Conservation (phyloP, 2,113 vertebrate species). For the Acrocephalus kingi region DNA sequence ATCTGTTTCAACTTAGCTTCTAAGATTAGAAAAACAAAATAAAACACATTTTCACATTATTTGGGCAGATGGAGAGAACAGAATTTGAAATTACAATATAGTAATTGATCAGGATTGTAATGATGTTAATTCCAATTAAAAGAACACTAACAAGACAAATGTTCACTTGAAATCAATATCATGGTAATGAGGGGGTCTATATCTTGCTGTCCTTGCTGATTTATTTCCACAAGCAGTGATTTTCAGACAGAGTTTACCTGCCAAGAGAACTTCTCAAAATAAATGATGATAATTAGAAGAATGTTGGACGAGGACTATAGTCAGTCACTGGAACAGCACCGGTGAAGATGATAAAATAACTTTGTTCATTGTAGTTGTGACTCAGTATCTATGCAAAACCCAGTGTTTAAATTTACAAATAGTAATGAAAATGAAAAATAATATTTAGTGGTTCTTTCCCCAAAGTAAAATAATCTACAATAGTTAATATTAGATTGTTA, state of each 20-base stretch:
- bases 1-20: neutral
- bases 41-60: neutral
- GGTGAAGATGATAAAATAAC: neutral
- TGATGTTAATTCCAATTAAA: constrained; percentile 45
- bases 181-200: neutral
- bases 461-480: neutral
- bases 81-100: constrained; percentile 5
- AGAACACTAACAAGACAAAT: constrained; percentile 32
- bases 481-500: neutral
- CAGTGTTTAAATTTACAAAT: neutral
- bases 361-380: neutral
- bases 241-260: neutral
- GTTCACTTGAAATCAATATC: constrained; percentile 35
- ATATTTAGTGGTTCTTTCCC: neutral
- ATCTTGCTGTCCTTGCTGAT: neutral
- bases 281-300: constrained; percentile 21
- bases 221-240: constrained; percentile 25
- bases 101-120: constrained; percentile 26
- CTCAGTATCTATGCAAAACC: neutral
- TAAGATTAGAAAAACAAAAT: neutral
- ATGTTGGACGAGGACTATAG: neutral
- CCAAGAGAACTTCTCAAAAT: neutral
- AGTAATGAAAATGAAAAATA: neutral
- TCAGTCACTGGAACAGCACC: neutral
- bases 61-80: neutral